Evolutionary conservation across 2,113 vertebrate species (phyloP).

Genomic region (Xyrauchen texanus): DNA sequence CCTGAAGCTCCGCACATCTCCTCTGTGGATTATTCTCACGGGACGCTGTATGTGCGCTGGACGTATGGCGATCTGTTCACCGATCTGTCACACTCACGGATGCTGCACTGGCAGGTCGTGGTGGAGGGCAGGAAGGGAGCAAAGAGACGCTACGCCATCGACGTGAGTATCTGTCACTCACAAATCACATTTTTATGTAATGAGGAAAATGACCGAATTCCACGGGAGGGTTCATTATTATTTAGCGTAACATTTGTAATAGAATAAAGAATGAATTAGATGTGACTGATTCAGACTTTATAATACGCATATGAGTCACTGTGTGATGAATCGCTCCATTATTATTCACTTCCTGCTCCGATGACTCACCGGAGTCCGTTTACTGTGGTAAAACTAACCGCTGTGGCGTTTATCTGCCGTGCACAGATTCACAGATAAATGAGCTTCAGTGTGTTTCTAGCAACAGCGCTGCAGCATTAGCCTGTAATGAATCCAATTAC

Average conservation of each 20-base stretch:
- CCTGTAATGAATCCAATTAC: conserved; percentile 48
- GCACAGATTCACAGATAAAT: background rate
- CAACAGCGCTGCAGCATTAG: background rate
- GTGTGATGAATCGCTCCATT: too few species aligned
- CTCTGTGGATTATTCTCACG: conserved; percentile 85
- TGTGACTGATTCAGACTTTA: too few species aligned
- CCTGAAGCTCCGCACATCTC: conserved; percentile 91
- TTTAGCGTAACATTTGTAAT: too few species aligned
- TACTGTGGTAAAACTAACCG: too few species aligned
- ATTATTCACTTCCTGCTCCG: too few species aligned
- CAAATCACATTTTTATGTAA: background rate
- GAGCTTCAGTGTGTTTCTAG: conserved; percentile 31
- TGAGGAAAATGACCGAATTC: too few species aligned
- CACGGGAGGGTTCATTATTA: too few species aligned
- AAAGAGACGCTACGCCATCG: conserved; percentile 78
- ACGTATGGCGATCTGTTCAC: conserved; percentile 86
- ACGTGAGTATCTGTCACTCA: conserved; percentile 63
- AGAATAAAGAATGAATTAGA: too few species aligned
- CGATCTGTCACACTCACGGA: conserved; percentile 89
- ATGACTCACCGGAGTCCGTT: too few species aligned
- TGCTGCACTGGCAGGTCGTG: conserved; percentile 92
- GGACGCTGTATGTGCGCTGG: conserved; percentile 85
- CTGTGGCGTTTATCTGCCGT: background rate
- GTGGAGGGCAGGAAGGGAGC: conserved; percentile 88
- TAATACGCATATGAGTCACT: too few species aligned